These are phyloP conservation scores for Trimorus sp. DNA, from an alignment of 2,888 invertebrate genomes.

Conservation along the genomic window DNA sequence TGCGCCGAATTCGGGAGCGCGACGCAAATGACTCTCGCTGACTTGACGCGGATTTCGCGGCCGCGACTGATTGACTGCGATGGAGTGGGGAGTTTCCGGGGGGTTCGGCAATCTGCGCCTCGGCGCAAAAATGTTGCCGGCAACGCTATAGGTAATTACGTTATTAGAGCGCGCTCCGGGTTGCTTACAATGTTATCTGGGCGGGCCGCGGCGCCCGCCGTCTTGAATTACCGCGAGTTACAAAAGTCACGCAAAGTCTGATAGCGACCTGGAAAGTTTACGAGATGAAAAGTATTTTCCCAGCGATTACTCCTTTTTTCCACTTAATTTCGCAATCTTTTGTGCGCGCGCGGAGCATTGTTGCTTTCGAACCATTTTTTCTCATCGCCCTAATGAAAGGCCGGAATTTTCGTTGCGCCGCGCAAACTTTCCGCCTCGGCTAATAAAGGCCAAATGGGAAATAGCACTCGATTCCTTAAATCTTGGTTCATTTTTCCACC, in stretches of 20 bases:
- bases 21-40: slow-evolving; percentile 75
- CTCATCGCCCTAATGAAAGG: slow-evolving; percentile 46
- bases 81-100: too few relatives aligned
- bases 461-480: slow-evolving; percentile 31
- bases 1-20: slow-evolving; percentile 62
- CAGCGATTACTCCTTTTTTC: slow-evolving; percentile 62
- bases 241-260: slow-evolving; percentile 64
- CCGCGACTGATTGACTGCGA: too few relatives aligned
- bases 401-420: slow-evolving; percentile 37
- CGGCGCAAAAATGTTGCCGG: background rate
- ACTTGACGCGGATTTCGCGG: slow-evolving; percentile 53
- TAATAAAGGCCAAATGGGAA: slow-evolving; percentile 48
- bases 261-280: slow-evolving; percentile 58
- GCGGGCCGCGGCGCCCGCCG: slow-evolving; percentile 38
- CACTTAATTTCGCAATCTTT: slow-evolving; percentile 63
- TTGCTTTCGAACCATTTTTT: slow-evolving; percentile 44
- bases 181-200: slow-evolving; percentile 71
- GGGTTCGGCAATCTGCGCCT: slow-evolving; percentile 12
- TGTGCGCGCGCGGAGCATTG: slow-evolving; percentile 52
- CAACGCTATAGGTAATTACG: slow-evolving; percentile 72
- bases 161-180: slow-evolving; percentile 69
- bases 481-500: slow-evolving; percentile 21
- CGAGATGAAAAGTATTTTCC: slow-evolving; percentile 65
- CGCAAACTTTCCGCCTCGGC: slow-evolving; percentile 28
- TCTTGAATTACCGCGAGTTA: slow-evolving; percentile 69